Percentiles rank a stretch among this genome's conserved stretches.
Conservation (phyloP, 2,113 vertebrate species). For the Sminthopsis crassicaudata region DNA sequence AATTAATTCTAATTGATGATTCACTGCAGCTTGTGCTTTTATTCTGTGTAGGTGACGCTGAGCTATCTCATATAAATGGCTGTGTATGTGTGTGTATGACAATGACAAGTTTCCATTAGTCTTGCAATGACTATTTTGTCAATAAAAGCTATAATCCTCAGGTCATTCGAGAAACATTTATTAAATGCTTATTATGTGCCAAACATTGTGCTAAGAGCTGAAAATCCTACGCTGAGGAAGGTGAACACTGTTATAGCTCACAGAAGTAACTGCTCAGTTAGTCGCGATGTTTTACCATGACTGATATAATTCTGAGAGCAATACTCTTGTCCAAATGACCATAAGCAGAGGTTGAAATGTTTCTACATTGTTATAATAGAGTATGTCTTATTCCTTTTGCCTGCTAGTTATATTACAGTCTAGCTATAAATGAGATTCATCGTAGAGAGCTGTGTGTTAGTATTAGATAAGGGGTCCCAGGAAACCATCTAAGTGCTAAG, state of each 20-base stretch:
- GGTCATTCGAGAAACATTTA: neutral
- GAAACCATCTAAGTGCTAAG: neutral
- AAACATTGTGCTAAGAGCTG: neutral
- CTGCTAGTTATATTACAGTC: neutral
- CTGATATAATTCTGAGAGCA: neutral
- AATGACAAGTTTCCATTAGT: neutral
- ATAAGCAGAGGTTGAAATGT: neutral
- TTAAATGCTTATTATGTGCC: neutral
- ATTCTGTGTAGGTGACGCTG: neutral
- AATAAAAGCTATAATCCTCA: slow-evolving; percentile 6
- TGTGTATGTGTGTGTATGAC: neutral
- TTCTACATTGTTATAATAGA: neutral
- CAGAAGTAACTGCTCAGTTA: neutral
- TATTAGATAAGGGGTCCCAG: neutral
- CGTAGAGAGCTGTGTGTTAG: neutral
- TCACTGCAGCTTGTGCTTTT: slow-evolving; percentile 24
- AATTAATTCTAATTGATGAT: slow-evolving; percentile 18
- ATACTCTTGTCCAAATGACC: neutral
- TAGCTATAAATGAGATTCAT: neutral
- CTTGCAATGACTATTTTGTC: slow-evolving; percentile 33
- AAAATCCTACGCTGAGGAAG: neutral
- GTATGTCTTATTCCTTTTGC: neutral
- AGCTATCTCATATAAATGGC: neutral
- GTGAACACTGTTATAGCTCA: neutral
- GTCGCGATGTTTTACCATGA: neutral